Percentiles rank a stretch among this genome's conserved stretches.
Conservation (phyloP, 2,113 vertebrate species). For the Bufo bufo region DNA sequence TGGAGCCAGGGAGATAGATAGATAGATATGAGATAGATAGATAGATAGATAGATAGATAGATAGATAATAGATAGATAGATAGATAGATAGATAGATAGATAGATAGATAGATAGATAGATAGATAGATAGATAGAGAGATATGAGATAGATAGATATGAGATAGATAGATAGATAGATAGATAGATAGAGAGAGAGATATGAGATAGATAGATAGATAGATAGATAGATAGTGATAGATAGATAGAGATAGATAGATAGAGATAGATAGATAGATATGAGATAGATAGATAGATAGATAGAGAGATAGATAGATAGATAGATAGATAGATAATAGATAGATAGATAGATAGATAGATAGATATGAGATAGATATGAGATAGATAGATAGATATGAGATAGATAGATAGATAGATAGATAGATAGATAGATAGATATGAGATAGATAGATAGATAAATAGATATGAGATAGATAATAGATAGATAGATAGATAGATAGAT, state of each 20-base stretch:
- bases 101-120: background rate
- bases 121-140: background rate
- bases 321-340: background rate
- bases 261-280: background rate
- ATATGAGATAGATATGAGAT: background rate
- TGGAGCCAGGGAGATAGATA: background rate
- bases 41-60: conserved; percentile 16
- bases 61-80: conserved; percentile 14
- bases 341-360: background rate
- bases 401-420: conserved; percentile 20
- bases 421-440: conserved; percentile 1
- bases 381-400: background rate
- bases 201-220: background rate
- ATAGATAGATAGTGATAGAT: conserved; percentile 10
- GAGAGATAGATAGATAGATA: conserved; percentile 15
- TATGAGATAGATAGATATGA: background rate
- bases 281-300: too few relatives aligned
- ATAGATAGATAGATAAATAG: conserved; percentile 17
- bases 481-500: background rate
- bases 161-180: background rate
- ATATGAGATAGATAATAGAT: too few relatives aligned
- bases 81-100: background rate
- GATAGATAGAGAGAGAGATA: background rate
- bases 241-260: background rate
- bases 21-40: background rate